Evolutionary conservation across 2,113 vertebrate species (phyloP).

Genomic region (Tapirus terrestris): DNA sequence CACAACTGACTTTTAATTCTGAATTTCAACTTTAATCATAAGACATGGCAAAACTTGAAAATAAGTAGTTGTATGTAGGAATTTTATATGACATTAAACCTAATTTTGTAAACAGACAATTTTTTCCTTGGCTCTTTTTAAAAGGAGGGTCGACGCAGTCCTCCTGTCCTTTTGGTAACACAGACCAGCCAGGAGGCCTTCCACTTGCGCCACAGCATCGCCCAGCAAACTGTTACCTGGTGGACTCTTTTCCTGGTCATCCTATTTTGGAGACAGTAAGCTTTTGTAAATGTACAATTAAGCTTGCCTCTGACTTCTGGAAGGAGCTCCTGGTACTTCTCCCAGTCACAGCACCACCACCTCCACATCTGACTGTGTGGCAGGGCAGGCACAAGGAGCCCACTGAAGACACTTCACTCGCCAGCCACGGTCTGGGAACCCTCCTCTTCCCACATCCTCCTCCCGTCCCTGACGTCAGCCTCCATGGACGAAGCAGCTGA

Average conservation of each 20-base stretch:
- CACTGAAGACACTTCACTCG: background rate
- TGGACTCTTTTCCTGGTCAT: background rate
- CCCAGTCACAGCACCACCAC: accelerated
- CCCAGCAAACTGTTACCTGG: background rate
- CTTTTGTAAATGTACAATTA: background rate
- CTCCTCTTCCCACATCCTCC: background rate
- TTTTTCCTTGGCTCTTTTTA: background rate
- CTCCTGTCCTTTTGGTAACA: background rate
- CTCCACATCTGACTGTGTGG: accelerated
- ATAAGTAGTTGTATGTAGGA: accelerated
- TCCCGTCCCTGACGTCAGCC: background rate
- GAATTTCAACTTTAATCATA: background rate
- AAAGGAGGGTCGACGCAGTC: no score
- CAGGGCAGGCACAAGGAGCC: background rate
- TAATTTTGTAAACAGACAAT: no score
- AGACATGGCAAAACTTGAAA: background rate
- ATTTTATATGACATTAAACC: accelerated
- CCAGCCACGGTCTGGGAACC: background rate
- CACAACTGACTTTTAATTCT: no score
- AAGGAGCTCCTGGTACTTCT: background rate
- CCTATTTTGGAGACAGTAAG: background rate
- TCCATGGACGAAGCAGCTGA: background rate
- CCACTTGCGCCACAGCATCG: background rate
- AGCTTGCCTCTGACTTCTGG: background rate
- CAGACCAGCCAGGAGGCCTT: background rate